Evolutionary conservation across 2,113 vertebrate genomes (phyloP).

Genomic region (Platysternon megacephalum): DNA sequence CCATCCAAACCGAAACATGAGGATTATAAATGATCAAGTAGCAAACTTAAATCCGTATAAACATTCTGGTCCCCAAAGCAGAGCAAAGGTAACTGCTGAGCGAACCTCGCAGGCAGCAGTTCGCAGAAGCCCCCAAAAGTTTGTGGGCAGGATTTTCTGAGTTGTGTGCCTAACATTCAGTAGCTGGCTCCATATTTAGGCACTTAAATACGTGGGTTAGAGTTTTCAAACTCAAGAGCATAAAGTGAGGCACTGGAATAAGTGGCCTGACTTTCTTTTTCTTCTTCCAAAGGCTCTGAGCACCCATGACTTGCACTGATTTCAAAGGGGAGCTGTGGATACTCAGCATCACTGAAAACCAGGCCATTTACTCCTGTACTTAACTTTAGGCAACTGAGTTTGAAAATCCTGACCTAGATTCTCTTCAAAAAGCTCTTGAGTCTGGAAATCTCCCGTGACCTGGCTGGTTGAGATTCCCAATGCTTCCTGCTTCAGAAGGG

Average conservation of each 20-base stretch:
- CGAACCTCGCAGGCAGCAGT: neutral
- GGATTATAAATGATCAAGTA: neutral
- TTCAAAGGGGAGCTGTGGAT: neutral
- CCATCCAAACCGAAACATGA: neutral
- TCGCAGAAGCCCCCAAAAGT: neutral
- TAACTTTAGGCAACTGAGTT: neutral
- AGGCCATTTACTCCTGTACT: neutral
- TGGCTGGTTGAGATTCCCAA: neutral
- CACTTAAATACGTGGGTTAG: neutral
- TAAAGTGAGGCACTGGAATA: neutral
- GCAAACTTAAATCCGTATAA: neutral
- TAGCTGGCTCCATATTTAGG: neutral
- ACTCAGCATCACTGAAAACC: neutral
- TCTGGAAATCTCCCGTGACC: neutral
- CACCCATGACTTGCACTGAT: neutral
- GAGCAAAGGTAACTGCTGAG: neutral
- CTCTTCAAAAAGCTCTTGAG: too few relatives aligned
- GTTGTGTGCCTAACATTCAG: neutral
- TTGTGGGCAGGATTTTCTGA: neutral
- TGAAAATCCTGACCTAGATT: neutral
- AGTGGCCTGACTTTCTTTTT: neutral
- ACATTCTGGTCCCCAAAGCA: neutral
- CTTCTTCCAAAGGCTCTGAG: neutral
- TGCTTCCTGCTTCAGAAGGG: neutral
- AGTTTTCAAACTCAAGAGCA: neutral